Evolutionary conservation across 2,113 vertebrate species (phyloP), one percentile per base, ranked within the genome.

Genomic region (Percina caprodes): DNA sequence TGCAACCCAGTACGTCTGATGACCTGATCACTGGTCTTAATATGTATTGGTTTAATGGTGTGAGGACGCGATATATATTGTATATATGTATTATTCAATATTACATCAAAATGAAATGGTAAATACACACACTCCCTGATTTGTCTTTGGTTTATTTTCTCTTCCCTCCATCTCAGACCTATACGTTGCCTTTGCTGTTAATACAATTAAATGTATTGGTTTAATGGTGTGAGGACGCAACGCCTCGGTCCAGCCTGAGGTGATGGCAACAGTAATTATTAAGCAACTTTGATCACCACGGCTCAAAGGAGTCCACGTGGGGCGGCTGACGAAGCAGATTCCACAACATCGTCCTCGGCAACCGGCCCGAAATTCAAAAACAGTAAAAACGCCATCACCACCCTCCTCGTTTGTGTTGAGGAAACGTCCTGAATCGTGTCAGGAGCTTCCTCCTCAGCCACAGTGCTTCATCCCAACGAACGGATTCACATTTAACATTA

Each of bases 41-140:
- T 63, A 39, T 62, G 19, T 18, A 26, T 13, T 6, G 65, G n/a
- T n/a, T n/a, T n/a, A n/a, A n/a, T n/a, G n/a, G n/a, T n/a, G n/a
- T n/a, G n/a, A n/a, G n/a, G n/a, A n/a, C n/a, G n/a, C n/a, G n/a
- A n/a, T n/a, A n/a, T n/a, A n/a, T n/a, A n/a, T n/a, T n/a, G n/a
- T n/a, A n/a, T n/a, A n/a, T n/a, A n/a, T n/a, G n/a, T n/a, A n/a
- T n/a, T n/a, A 48, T 65, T 49, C 0, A 3, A 54, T 39, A 15
- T 1, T 3, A 24, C 4, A 0, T 10, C 1, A 58, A 30, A 9
- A 24, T 3, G 4, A 15, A 7, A 66, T 18, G 54, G 83, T 69
- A 73, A 77, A 84, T 69, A 59, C 13, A 77, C 18, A 61, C 4
- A 18, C 39, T 85, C 72, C 82, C 85, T 89, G 88, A 87, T 87